Evolutionary conservation across 2,888 invertebrate species (phyloP).

Genomic region (Cryptocephalus moraei): DNA sequence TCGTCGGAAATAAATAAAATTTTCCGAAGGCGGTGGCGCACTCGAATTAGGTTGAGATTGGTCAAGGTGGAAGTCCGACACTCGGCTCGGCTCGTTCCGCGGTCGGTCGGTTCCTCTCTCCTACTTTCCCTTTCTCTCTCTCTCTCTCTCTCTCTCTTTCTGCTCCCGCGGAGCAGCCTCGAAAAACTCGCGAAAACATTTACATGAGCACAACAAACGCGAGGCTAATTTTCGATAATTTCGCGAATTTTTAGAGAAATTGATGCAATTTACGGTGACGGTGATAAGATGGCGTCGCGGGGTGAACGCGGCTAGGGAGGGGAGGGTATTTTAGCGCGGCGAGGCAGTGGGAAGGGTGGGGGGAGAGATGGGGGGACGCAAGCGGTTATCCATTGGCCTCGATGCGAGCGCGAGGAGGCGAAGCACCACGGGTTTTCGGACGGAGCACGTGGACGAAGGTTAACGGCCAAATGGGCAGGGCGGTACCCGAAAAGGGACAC

Average conservation of each 20-base stretch:
- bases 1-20: slow-evolving; percentile 7
- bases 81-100: slow-evolving; percentile 16
- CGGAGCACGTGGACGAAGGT: slow-evolving; percentile 28
- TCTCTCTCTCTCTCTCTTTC: slow-evolving; percentile 23
- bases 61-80: slow-evolving; percentile 35
- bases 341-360: slow-evolving; percentile 11
- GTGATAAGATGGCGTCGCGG: slow-evolving; percentile 3
- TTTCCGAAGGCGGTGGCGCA: slow-evolving; percentile 16
- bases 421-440: slow-evolving; percentile 25
- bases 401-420: slow-evolving; percentile 31
- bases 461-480: slow-evolving; percentile 12
- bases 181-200: slow-evolving; percentile 3
- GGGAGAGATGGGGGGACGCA: slow-evolving; percentile 5
- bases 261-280: not conserved
- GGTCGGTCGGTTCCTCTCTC: slow-evolving; percentile 19
- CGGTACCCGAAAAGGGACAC: not conserved
- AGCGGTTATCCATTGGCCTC: slow-evolving; percentile 24
- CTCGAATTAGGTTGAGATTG: slow-evolving; percentile 35
- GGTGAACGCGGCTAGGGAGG: no score
- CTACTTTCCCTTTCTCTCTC: slow-evolving; percentile 29
- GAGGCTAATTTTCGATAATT: slow-evolving; percentile 1
- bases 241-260: slow-evolving; percentile 5
- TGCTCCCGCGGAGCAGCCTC: slow-evolving; percentile 16
- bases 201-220: slow-evolving; percentile 2
- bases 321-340: no score